These are phyloP conservation scores for Plebejus melissa DNA, from an alignment of 2,888 invertebrate genomes.

Conservation along the genomic window DNA sequence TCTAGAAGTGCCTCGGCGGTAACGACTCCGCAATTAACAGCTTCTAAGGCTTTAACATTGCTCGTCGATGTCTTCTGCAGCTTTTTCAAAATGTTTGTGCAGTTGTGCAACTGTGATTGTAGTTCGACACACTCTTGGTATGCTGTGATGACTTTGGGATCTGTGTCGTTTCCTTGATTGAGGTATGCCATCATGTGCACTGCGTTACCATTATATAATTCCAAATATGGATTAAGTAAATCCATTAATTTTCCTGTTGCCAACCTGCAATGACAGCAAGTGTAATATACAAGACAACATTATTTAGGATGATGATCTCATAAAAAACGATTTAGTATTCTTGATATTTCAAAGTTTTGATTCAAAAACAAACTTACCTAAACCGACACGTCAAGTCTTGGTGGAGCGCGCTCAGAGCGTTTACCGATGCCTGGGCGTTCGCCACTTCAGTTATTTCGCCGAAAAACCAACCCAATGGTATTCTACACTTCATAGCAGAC, in stretches of 20 bases:
- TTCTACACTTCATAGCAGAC: conserved; percentile 93
- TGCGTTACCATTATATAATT: conserved; percentile 89
- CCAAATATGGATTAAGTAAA: conserved; percentile 86
- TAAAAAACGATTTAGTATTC: neutral
- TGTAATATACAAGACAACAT: too few relatives aligned
- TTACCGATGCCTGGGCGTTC: conserved; percentile 75
- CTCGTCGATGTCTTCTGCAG: conserved; percentile 80
- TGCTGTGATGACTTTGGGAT: conserved; percentile 71
- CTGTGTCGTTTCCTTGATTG: conserved; percentile 80
- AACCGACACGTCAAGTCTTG: conserved; percentile 70
- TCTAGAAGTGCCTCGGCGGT: conserved; percentile 69
- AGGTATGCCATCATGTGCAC: conserved; percentile 92
- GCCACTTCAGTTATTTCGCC: conserved; percentile 91
- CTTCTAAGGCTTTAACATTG: conserved; percentile 52
- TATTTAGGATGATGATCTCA: too few relatives aligned
- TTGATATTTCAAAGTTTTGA: too few relatives aligned
- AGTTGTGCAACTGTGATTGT: conserved; percentile 93
- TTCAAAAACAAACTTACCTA: conserved; percentile 46
- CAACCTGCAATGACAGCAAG: conserved; percentile 73
- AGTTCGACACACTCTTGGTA: conserved; percentile 90
- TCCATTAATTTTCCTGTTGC: conserved; percentile 91
- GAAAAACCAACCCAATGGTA: conserved; percentile 95
- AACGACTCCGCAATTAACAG: conserved; percentile 54
- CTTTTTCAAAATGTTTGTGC: conserved; percentile 85
- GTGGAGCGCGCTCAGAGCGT: conserved; percentile 64